phyloP scores from a whole-genome alignment of 2,888 invertebrate genomes.

The Drosophila rubida region DNA sequence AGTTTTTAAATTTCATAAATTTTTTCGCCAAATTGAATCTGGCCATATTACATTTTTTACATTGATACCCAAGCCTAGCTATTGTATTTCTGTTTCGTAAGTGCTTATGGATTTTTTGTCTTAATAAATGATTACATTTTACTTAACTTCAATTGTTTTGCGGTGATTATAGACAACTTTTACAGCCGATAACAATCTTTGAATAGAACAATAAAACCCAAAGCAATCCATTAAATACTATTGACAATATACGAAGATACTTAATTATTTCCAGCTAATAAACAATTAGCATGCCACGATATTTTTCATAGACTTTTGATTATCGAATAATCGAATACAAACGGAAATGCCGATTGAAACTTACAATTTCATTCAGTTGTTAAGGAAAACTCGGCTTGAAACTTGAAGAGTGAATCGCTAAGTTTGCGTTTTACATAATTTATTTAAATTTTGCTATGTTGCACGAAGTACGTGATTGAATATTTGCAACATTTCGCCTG shows the following conservation, averaged over 20 bases:
- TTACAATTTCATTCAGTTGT: conserved; percentile 39
- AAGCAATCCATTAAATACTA: conserved; percentile 1
- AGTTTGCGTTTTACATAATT: conserved; percentile 71
- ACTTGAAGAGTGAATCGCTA: conserved; percentile 42
- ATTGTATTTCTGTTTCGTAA: not conserved
- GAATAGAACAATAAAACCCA: conserved; percentile 4
- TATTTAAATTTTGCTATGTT: conserved; percentile 73
- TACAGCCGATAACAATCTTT: conserved; percentile 26
- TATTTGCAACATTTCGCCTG: conserved; percentile 74
- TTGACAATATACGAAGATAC: conserved; percentile 20
- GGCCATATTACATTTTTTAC: not conserved
- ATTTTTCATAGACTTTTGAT: conserved; percentile 29
- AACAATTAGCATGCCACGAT: conserved; percentile 60
- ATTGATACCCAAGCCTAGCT: not conserved
- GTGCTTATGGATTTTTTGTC: not conserved
- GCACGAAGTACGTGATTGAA: conserved; percentile 80
- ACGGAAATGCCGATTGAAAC: conserved; percentile 50
- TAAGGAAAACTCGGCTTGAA: conserved; percentile 30
- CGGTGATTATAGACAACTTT: conserved; percentile 15
- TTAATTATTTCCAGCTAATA: conserved; percentile 53
- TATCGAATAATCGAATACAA: conserved; percentile 27
- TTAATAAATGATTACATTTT: not conserved
- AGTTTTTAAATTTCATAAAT: not conserved
- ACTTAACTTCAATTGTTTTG: conserved; percentile 11
- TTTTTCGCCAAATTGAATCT: not conserved